Percentiles rank a stretch among this genome's conserved stretches.
Conservation (phyloP, 2,888 invertebrate genomes). For the Sepiola atlantica region DNA sequence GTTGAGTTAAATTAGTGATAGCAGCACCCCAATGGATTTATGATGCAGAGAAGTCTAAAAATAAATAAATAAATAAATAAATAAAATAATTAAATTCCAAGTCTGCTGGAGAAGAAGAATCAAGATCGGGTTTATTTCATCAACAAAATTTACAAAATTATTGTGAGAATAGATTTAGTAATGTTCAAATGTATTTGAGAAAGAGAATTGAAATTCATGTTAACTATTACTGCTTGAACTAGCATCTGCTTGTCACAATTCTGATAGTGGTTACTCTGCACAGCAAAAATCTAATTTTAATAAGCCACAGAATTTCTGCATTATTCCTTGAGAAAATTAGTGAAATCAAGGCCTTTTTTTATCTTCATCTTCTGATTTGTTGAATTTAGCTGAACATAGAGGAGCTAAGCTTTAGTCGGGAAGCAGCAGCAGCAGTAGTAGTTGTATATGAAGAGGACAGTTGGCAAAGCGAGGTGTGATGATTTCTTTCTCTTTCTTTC, state of each 20-base stretch:
- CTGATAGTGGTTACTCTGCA: background rate
- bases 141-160: background rate
- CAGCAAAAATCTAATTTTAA: background rate
- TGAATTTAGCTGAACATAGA: slow-evolving; percentile 3
- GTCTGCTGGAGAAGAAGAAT: background rate
- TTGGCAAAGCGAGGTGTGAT: slow-evolving; percentile 11
- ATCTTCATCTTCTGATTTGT: background rate
- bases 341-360: background rate
- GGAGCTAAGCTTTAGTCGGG: background rate
- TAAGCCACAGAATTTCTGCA: background rate
- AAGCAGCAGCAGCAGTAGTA: slow-evolving; percentile 5
- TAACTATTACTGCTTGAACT: background rate
- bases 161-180: background rate
- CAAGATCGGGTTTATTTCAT: background rate
- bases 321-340: slow-evolving; percentile 15
- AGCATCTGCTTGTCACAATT: background rate
- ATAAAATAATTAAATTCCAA: background rate
- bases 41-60: background rate
- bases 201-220: background rate
- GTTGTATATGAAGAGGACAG: slow-evolving; percentile 11
- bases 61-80: background rate
- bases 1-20: background rate
- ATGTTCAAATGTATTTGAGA: background rate
- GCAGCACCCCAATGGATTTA: background rate
- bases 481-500: background rate